Percentiles rank a stretch among this genome's conserved stretches.
Evolutionary conservation across 2,888 invertebrate genomes (phyloP).

Genomic region (Eilema griseolum): DNA sequence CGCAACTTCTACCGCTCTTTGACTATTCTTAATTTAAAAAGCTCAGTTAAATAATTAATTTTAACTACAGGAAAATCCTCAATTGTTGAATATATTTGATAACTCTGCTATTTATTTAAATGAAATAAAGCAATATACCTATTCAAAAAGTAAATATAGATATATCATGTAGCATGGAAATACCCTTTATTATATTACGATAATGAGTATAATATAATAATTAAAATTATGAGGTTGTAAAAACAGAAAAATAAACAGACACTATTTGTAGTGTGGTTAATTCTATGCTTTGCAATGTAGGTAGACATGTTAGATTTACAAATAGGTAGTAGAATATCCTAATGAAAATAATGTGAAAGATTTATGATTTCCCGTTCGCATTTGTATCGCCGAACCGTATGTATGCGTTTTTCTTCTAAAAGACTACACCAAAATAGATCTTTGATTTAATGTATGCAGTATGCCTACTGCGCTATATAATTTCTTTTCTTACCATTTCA

Average conservation of each 20-base stretch:
- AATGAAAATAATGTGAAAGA: neutral
- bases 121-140: neutral
- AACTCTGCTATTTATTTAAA: neutral
- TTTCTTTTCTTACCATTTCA: no score
- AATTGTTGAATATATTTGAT: neutral
- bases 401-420: no score
- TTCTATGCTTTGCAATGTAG: neutral
- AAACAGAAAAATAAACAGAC: neutral
- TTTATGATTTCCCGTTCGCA: neutral
- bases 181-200: neutral
- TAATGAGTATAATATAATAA: neutral
- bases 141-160: neutral
- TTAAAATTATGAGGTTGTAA: neutral
- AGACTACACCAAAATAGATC: no score
- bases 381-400: no score
- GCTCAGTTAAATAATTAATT: no score
- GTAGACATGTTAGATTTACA: neutral
- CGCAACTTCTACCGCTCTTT: no score
- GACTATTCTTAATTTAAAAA: no score
- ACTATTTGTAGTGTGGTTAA: neutral
- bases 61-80: no score
- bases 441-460: no score
- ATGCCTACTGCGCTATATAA: no score
- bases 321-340: neutral
- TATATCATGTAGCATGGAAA: neutral